phyloP scores from a whole-genome alignment of 1,140 invertebrate genomes.

The Protaetia brevitarsis region DNA sequence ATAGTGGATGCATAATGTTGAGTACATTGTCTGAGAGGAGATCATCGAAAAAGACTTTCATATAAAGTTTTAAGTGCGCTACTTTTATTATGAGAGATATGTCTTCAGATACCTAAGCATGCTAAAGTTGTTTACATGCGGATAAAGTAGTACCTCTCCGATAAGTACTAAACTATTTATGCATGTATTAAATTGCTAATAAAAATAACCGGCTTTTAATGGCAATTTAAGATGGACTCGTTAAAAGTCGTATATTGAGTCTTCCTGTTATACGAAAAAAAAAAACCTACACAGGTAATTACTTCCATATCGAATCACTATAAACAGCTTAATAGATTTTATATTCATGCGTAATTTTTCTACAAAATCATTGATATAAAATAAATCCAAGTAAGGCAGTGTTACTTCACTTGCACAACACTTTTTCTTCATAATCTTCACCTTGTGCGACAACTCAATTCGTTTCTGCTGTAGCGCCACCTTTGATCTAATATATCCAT shows the following conservation, averaged over 20 bases:
- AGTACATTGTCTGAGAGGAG: background rate
- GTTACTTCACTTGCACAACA: too few relatives aligned
- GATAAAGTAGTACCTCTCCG: background rate
- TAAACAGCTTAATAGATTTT: background rate
- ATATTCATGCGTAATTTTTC: too few relatives aligned
- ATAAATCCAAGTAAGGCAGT: too few relatives aligned
- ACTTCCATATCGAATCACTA: background rate
- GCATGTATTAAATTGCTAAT: slow-evolving; percentile 4
- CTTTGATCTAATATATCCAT: too few relatives aligned
- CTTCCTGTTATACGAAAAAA: background rate
- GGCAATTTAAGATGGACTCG: background rate
- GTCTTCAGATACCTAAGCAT: background rate
- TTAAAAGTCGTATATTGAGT: background rate
- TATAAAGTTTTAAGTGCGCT: slow-evolving; percentile 10
- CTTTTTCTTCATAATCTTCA: too few relatives aligned
- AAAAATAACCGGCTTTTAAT: slow-evolving; percentile 13
- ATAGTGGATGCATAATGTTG: background rate
- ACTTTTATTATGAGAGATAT: slow-evolving; percentile 5
- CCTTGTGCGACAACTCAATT: too few relatives aligned
- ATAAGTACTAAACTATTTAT: slow-evolving; percentile 9
- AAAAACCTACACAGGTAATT: background rate
- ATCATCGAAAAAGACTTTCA: background rate
- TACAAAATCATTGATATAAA: too few relatives aligned
- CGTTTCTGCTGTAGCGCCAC: too few relatives aligned
- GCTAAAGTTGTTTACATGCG: background rate